Evolutionary conservation across 1,140 invertebrate species (phyloP).

Genomic region (Parapsyche elsis): DNA sequence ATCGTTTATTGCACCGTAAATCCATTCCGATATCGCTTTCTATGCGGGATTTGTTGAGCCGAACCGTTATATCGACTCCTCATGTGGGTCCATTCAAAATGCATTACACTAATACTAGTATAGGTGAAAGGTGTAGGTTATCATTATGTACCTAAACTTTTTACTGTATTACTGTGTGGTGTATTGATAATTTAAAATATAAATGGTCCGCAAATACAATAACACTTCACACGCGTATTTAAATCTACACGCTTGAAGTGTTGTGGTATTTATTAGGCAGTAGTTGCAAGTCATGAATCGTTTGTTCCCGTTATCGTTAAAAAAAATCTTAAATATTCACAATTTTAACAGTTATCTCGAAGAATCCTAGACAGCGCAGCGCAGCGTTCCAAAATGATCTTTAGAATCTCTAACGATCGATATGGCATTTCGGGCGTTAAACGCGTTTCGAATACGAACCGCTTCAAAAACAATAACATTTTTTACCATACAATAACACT

Average conservation of each 20-base stretch:
- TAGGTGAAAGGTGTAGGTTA: too few relatives aligned
- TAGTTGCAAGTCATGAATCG: constrained; percentile 5
- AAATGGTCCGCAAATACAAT: too few relatives aligned
- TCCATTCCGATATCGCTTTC: constrained; percentile 26
- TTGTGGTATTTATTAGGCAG: neutral
- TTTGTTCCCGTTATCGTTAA: constrained; percentile 1
- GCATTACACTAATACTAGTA: neutral
- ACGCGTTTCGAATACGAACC: too few relatives aligned
- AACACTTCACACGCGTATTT: too few relatives aligned
- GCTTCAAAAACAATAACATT: neutral
- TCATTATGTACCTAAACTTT: too few relatives aligned
- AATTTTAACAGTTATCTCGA: constrained; percentile 17
- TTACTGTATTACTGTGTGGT: too few relatives aligned
- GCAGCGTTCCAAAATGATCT: neutral
- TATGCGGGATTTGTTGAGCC: constrained; percentile 17
- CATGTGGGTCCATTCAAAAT: constrained; percentile 24
- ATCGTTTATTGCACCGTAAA: constrained; percentile 22
- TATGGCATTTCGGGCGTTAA: neutral
- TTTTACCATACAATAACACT: neutral
- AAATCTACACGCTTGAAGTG: too few relatives aligned
- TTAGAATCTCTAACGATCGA: neutral
- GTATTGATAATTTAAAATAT: too few relatives aligned
- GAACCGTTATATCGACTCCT: constrained; percentile 5
- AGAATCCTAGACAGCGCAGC: too few relatives aligned
- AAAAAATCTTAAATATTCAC: constrained; percentile 2